Conservation (phyloP, 1,140 invertebrate species). For the Zophobas atratus region DNA sequence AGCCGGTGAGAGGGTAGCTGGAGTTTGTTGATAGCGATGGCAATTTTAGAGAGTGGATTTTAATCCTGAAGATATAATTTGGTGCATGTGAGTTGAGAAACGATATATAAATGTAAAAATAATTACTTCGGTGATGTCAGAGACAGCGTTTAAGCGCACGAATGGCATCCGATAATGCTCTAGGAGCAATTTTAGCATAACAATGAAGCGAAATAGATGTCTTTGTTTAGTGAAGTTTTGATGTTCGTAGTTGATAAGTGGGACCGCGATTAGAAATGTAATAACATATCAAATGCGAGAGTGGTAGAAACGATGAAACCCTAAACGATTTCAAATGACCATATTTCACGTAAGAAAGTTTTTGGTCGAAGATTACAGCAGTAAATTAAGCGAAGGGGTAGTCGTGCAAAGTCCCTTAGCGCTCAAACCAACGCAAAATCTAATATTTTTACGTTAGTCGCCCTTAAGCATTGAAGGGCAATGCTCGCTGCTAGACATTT, state of each 20-base stretch:
- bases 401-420: slow-evolving; percentile 42
- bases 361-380: slow-evolving; percentile 42
- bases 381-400: slow-evolving; percentile 46
- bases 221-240: slow-evolving; percentile 13
- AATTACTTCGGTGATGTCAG: slow-evolving; percentile 15
- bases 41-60: slow-evolving; percentile 3
- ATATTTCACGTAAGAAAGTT: slow-evolving; percentile 48
- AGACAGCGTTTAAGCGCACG: slow-evolving; percentile 14
- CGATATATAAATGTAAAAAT: slow-evolving; percentile 34
- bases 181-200: slow-evolving; percentile 20
- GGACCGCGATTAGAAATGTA: neutral
- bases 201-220: slow-evolving; percentile 9
- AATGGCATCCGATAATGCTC: slow-evolving; percentile 25
- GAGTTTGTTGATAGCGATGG: neutral
- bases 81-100: slow-evolving; percentile 5
- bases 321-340: slow-evolving; percentile 44
- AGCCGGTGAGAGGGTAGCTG: neutral
- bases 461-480: slow-evolving; percentile 36
- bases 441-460: slow-evolving; percentile 37
- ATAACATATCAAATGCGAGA: slow-evolving; percentile 14
- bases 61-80: slow-evolving; percentile 8
- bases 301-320: slow-evolving; percentile 34
- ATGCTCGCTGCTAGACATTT: slow-evolving; percentile 10
- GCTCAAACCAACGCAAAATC: slow-evolving; percentile 22
- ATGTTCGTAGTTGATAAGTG: slow-evolving; percentile 6